Conservation (phyloP, 2,797 vertebrate genomes). For the Phrynocephalus vlangalii region DNA sequence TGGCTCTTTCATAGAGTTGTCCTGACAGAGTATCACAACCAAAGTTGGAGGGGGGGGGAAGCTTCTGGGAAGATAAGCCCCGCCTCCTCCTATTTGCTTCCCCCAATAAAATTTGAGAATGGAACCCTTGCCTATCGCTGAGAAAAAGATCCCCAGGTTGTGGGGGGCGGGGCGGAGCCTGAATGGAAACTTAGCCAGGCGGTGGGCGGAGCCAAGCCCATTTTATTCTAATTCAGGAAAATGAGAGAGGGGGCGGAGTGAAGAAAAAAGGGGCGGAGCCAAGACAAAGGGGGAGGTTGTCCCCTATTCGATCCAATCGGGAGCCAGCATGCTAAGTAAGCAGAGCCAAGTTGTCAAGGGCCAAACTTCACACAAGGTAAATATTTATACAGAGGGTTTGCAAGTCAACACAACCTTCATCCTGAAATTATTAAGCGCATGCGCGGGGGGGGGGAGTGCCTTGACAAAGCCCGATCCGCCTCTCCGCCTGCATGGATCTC, state of each 20-base stretch:
- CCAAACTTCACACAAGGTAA: neutral
- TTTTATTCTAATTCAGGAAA: no score
- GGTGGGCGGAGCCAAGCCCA: neutral
- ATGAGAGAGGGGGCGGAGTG: no score
- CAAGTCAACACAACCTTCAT: constrained; percentile 1
- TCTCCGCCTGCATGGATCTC: neutral
- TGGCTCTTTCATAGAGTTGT: no score
- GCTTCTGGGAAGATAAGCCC: neutral
- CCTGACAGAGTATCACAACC: neutral
- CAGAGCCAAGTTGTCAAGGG: neutral
- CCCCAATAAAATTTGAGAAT: neutral
- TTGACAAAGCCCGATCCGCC: neutral
- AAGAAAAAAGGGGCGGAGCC: no score
- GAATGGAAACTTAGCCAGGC: neutral
- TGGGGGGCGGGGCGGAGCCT: neutral
- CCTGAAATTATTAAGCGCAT: neutral
- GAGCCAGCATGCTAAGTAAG: neutral
- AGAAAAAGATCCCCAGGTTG: no score
- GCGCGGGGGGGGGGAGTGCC: neutral
- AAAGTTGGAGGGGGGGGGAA: neutral
- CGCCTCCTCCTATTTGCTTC: neutral
- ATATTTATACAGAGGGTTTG: constrained; percentile 15
- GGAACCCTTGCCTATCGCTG: neutral
- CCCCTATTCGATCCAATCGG: neutral
- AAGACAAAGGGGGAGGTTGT: neutral